Evolutionary conservation across 2,797 vertebrate species (phyloP), one percentile per base, ranked within the genome.

Genomic region (Gymnoscopelus microlampas): DNA sequence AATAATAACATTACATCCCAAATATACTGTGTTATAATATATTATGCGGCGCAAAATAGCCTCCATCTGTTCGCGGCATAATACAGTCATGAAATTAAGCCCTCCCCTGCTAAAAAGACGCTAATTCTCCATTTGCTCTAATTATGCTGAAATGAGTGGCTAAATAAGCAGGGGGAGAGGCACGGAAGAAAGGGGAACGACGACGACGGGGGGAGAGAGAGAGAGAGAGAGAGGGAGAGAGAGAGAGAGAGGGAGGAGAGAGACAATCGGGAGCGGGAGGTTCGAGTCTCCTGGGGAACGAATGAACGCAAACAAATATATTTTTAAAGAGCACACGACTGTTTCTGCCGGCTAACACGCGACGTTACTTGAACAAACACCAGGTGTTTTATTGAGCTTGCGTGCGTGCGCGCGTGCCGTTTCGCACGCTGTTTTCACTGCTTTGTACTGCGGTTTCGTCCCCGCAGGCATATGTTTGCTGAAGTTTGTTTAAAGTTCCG

Each of bases 41-140:
- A 71, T 79, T 74, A 72, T 69, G 58, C 58, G 0, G 53, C 8
- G 12, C 76, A 74, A 81, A 85, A 82, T 53, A 58, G 70, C 53
- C 66, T 74, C 71, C 70, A 78, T 80, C 78, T 80, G 68, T 78
- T 83, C 26, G 1, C 56, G 65, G 64, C 68, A 77, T 35, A 80
- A 80, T 70, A 74, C 51, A 71, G 66, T 79, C 64, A 63, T 75
- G 62, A 77, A 81, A 77, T 83, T 63, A 82, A 71, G 76, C 53
- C 44, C 63, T 70, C 72, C 72, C 70, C 10, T 70, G 68, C 71
- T 78, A 70, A 84, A 85, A 77, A 77, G 61, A 73, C 3, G 7
- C 67, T 54, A 63, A 64, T 71, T 62, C 67, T 72, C 56, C 53
- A 67, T 76, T 78, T 74, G 58, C 64, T 44, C 73, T 76, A 70